Evolutionary conservation across 2,113 vertebrate species (phyloP).

Genomic region (Xyliphius kryptos): DNA sequence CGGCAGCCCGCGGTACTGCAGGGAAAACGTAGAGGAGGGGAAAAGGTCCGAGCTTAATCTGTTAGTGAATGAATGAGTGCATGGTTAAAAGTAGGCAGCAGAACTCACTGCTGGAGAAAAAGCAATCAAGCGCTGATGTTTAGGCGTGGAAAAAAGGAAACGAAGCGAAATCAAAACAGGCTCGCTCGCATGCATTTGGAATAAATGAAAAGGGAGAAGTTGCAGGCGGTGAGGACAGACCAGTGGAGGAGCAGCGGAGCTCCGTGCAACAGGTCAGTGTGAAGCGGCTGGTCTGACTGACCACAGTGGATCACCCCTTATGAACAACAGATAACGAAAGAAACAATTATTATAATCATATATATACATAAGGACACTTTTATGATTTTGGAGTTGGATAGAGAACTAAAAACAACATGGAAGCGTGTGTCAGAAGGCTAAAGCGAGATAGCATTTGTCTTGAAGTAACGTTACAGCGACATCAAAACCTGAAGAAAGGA

Average conservation of each 20-base stretch:
- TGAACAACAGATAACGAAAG: not conserved
- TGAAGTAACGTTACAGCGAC: no score
- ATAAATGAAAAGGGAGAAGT: conserved; percentile 9
- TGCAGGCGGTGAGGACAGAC: conserved; percentile 8
- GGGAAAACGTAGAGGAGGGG: not conserved
- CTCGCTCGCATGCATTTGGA: not conserved
- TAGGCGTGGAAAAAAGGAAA: not conserved
- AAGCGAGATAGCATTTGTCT: no score
- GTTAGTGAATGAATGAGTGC: conserved; percentile 23
- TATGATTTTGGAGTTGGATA: no score
- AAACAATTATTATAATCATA: not conserved
- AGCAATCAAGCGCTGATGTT: conserved; percentile 3
- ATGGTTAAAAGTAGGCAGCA: conserved; percentile 4
- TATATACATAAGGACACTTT: no score
- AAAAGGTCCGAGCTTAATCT: conserved; percentile 1
- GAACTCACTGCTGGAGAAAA: not conserved
- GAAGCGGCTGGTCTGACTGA: no score
- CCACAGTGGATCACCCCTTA: not conserved
- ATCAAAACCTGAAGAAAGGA: no score
- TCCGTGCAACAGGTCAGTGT: conserved; percentile 34
- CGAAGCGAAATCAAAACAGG: not conserved
- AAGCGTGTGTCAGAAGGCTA: no score
- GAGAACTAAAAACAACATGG: no score
- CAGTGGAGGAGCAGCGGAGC: not conserved
- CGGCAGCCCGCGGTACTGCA: not conserved